Evolutionary conservation across 1,140 invertebrate genomes (phyloP), one percentile per base, ranked within the genome.

Genomic region (Belonocnema kinseyi): DNA sequence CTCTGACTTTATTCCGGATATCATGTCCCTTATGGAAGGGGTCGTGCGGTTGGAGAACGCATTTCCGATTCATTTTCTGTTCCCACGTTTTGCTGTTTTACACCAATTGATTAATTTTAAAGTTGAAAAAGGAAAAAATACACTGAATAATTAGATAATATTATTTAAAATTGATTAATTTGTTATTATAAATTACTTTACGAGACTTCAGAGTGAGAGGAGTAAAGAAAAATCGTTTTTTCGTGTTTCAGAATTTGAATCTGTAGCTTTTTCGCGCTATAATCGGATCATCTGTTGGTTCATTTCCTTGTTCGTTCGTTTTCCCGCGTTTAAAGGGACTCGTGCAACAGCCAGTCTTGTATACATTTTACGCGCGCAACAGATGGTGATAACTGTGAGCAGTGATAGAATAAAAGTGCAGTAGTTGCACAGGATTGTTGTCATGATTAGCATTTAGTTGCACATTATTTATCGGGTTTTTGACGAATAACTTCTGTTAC

Each of bases 261-360:
- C 8, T 14, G 13, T 10, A n/a, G 0, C 14, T 40, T 46, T 46
- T 66, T 66, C 14, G 12, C 61, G 14, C 61, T 17, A 33, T 21
- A 13, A 26, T 5, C 61, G 12, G 21, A 19, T 56, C 11, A 56
- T 56, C 17, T 21, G 17, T 58, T 26, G 8, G 74, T 72, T 66
- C 77, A 46, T 17, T 80, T 80, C 16, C 61, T 51, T 16, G 7
- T 73, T 77, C 50, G 16, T 2, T 3, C 8, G 8, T 58, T 85
- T 85, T 86, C 85, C 87, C 86, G 85, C 86, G 83, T 78, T 84
- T 76, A 79, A 83, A 85, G 80, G 53, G 21, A n/a, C 54, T 72
- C 85, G 83, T 80, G 26, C 5, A 33, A 33, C 26, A 33, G 26
- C 0, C 26, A 33, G 26, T 33, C 26, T 33, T 33, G 26, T 33